Base-by-base conservation (phyloP, 92 coral and sea anemone species). In the Actinernus sp. region DNA sequence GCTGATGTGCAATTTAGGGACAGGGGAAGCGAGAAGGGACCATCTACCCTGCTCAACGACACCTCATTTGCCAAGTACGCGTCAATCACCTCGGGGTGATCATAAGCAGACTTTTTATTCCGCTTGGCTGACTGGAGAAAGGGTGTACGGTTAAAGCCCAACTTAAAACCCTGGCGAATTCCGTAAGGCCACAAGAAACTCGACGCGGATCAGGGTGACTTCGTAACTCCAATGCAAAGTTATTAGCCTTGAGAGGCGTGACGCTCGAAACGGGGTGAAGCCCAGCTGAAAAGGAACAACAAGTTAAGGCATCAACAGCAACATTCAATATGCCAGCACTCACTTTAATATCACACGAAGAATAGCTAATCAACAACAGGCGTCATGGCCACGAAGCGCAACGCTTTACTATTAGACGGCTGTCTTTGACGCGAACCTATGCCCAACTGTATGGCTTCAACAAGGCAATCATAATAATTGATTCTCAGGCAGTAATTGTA, bases 101-200 rank as follows among this genome's bases (percentile, higher is more conserved):
- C 30, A 26, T 21, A 44, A 12, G 69, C 69, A 23, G 58, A 61
- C 1, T 37, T 56, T 16, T 61, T 61, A 31, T 61, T 61, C 29
- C 69, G 37, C n/a, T 25, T 14, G 12, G 69, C 54, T 3, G 57
- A 26, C 7, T 26, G 8, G 3, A 61, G 69, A 14, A 14, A 22
- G 19, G 51, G 51, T 3, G 4, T 14, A 3, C 6, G 3, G 6
- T 45, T 4, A 14, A 45, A 45, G 51, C 51, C 51, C 16, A 45
- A 14, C 16, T 45, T 4, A 4, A 41, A 41, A 22, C 49, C 49
- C 26, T 19, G 10, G 3, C 16, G 21, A 44, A 0, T 44, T 24
- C 50, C 7, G 21, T 44, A 44, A 44, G 50, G 13, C 20, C 52
- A 13, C 24, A 46, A 14, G 52, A 24, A 24, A 3, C 23, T 14